Base-by-base conservation (phyloP, 2,888 invertebrate genomes). In the Drosophila paramelanica region DNA sequence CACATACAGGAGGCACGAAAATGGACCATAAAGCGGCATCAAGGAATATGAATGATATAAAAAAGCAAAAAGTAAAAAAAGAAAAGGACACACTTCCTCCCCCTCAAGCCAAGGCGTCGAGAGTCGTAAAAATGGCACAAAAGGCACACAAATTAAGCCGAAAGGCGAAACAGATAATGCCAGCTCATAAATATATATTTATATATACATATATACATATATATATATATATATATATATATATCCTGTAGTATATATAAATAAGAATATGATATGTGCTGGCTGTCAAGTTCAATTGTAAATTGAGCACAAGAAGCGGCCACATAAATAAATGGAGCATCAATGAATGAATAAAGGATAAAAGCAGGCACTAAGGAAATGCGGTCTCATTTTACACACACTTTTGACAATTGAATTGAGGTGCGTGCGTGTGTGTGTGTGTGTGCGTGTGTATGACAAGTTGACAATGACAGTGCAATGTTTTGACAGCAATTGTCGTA, bases 401-500 rank as follows among this genome's bases (percentile, higher is more conserved):
- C 3, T 56, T 59, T 66, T 42, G 57, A 66, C 77, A 84, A 67
- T 81, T 71, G 68, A 75, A 77, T 81, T 25, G 41, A 20, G 17
- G 52, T 71, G 64, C 20, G 23, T 8, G 42, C 42, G 53, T 23
- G 41, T 42, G 46, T n/a, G 53, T 38, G 53, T 20, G 57, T 38
- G 61, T 43, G 57, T 45, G 27, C 59, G 51, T 52, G 64, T 64
- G 41, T 59, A 56, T 67, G 77, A 79, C 70, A 64, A 50, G 62
- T 73, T 71, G 73, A 79, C 82, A 88, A 79, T 81, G 86, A 81
- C 78, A 73, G 71, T 67, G 74, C 75, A 66, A 56, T 89, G 84
- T 89, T 89, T 88, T 89, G 89, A 89, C 89, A 89, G 78, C 65
- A 67, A 77, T 81, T 89, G 88, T 89, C 89, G 80, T 87, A 87